Base-by-base conservation (phyloP, 2,797 vertebrate genomes). In the Thripadectes ignobilis region DNA sequence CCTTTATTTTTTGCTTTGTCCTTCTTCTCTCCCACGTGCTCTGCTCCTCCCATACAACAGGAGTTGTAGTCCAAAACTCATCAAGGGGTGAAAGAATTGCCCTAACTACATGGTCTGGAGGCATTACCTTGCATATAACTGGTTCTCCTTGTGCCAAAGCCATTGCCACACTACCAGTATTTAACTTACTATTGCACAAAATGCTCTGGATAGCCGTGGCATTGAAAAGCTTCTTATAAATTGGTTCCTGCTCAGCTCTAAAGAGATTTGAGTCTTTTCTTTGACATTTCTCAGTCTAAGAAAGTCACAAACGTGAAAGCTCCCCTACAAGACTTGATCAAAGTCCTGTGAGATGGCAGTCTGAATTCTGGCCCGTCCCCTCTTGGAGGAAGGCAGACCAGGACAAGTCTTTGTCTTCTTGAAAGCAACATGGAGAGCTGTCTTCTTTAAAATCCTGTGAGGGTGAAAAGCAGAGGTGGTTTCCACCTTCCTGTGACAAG, bases 191-290 rank as follows among this genome's bases (percentile, higher is more conserved):
- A 34, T 22, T 2, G 1, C 29, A 54, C 30, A 57, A 71, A 84
- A 72, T 58, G 49, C 38, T 93, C 83, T 68, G 58, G 67, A 23
- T 61, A 89, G 58, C 48, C 45, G 54, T 74, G 88, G 82, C 88
- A 67, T 45, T 65, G 71, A 89, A 94, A 87, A 62, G 52, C 77
- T 92, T 74, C 84, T 88, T 58, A 80, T 51, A 85, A 91, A 92
- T 61, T 2, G 1, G 34, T 61, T 93, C 7, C 57, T 74, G 54
- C 68, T 89, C 38, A 72, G 34, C 55, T 84, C 39, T 86, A 11
- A 77, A 82, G 72, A 80, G 68, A 68, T 71, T 80, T 87, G 49
- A 19, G 21, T 68, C 78, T 75, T 92, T n/a, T 75, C 43, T 95
- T 41, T 58, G 67, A 46, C 0, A 0, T 48, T 79, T 85, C 74